A percentile compares a stretch with the other conserved stretches of the same genome.
Evolutionary conservation across 1,140 invertebrate species (phyloP).

Genomic region (Trachymyrmex cornetzi): DNA sequence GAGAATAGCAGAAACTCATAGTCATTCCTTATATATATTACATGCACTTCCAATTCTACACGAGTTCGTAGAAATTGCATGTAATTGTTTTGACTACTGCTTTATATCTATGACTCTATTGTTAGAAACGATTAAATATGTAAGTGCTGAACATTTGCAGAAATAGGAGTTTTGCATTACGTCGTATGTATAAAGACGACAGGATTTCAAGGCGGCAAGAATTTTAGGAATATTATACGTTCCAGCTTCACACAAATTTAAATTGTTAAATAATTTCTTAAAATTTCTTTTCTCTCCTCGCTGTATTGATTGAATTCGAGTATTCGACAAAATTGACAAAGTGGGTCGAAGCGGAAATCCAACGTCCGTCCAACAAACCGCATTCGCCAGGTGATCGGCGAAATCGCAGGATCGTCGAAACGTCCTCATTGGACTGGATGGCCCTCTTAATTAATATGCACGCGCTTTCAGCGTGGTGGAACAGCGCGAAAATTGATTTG

Average conservation of each 20-base stretch:
- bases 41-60: not conserved
- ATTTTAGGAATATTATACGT: not conserved
- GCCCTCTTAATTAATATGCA: slow-evolving; percentile 67
- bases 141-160: not conserved
- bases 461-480: not conserved
- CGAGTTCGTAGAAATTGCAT: slow-evolving; percentile 16
- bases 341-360: not conserved
- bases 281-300: not conserved
- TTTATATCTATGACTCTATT: slow-evolving; percentile 31
- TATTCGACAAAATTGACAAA: slow-evolving; percentile 26
- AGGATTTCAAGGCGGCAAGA: not conserved
- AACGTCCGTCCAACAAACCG: not conserved
- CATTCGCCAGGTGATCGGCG: not conserved
- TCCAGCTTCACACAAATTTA: not conserved
- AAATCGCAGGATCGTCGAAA: slow-evolving; percentile 40
- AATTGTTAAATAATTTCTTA: slow-evolving; percentile 2
- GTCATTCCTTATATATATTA: slow-evolving; percentile 1
- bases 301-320: slow-evolving; percentile 1
- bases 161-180: slow-evolving; percentile 10
- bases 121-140: slow-evolving; percentile 20
- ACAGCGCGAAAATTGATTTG: slow-evolving; percentile 64
- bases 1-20: not conserved
- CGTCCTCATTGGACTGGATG: slow-evolving; percentile 34
- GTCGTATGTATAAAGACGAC: not conserved
- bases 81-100: slow-evolving; percentile 18